Evolutionary conservation across 2,888 invertebrate genomes (phyloP), one percentile per base, ranked within the genome.

Genomic region (Strigamia transsilvanica): DNA sequence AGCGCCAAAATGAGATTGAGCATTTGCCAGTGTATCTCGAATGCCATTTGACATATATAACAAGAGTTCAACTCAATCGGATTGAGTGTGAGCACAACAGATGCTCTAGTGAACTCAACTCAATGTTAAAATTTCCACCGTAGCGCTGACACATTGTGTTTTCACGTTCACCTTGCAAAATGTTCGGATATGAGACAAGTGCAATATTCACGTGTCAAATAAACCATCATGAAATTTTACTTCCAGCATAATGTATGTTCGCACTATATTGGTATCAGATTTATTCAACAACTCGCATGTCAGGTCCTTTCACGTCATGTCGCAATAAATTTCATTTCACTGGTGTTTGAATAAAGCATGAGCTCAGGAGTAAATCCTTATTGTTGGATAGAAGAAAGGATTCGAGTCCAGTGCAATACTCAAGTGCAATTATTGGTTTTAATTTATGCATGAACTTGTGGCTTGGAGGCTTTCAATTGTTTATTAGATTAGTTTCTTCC

Each of bases 61-160:
- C 61, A 66, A n/a, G 61, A 66, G 61, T 66, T 66, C 21, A 66
- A 66, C 61, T 66, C 61, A 66, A 66, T 66, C 61, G 61, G 61
- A 66, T 66, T 66, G 61, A 66, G 61, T 23, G 61, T 1, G 61
- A 66, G 61, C 61, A 66, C 61, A 66, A 66, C 61, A 7, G 61
- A 66, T 66, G 61, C 21, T n/a, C n/a, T 66, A 7, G 61, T 23
- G 1, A n/a, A 23, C 61, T 66, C 61, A 15, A 18, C 18, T 66
- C 13, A 23, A 66, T 66, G 18, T 66, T 66, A n/a, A 15, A 66
- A 4, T 46, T 1, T 12, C 3, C n/a, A 18, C n/a, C 21, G 18
- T 23, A 2, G 12, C 23, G 61, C 61, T 66, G 61, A 66, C 61
- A 66, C 61, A 12, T 51, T 66, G 61, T 23, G 61, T 66, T 66